Conservation (phyloP, 2,888 invertebrate genomes). For the Erpobdella octoculata region DNA sequence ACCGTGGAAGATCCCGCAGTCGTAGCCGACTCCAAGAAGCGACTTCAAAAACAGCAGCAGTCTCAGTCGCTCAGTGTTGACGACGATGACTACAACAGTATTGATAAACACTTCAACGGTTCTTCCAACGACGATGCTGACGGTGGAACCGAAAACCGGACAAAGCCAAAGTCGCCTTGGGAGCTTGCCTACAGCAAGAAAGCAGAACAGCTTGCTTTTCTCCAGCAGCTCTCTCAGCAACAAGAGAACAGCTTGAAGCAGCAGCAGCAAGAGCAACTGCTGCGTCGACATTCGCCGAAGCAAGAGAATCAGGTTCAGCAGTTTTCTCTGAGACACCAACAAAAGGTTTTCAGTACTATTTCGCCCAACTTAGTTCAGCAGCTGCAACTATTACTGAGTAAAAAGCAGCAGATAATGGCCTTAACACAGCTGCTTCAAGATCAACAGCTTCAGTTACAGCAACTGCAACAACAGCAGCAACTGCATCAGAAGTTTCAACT, state of each 20-base stretch:
- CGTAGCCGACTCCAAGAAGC: background rate
- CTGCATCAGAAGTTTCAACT: too few relatives aligned
- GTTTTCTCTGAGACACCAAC: too few relatives aligned
- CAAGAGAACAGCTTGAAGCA: background rate
- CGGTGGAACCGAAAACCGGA: background rate
- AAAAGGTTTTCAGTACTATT: background rate
- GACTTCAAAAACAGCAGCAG: background rate
- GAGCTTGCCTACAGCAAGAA: constrained; percentile 2
- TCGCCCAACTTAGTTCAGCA: background rate
- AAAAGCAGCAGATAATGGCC: background rate
- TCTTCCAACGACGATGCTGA: background rate
- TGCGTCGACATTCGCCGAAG: too few relatives aligned
- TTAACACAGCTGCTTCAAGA: background rate
- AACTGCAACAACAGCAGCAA: background rate
- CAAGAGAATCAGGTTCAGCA: too few relatives aligned
- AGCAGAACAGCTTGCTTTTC: constrained; percentile 4
- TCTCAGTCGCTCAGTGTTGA: background rate
- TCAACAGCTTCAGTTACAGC: background rate
- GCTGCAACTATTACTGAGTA: background rate
- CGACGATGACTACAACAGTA: constrained; percentile 16
- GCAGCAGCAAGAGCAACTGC: too few relatives aligned
- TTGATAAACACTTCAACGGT: constrained; percentile 7
- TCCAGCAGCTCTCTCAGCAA: constrained; percentile 12
- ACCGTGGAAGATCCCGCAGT: background rate
- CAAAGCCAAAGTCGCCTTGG: constrained; percentile 4